A percentile compares a stretch with the other conserved stretches of the same genome.
phyloP scores from a whole-genome alignment of 2,797 vertebrate species.

The Hapalemur alaotrensis region DNA sequence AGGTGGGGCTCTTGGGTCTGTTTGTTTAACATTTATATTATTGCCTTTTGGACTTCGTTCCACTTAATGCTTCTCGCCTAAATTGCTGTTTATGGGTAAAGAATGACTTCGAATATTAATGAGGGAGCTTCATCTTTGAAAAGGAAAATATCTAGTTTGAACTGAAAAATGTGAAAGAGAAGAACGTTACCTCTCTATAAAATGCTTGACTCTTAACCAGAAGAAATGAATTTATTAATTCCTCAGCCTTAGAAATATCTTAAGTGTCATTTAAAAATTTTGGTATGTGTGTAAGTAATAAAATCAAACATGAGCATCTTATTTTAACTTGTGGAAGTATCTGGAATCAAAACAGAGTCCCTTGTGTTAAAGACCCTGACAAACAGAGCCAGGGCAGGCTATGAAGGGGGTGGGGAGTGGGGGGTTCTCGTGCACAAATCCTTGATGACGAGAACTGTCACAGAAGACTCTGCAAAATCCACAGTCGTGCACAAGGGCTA shows the following conservation, averaged over 20 bases:
- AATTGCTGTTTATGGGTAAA: neutral
- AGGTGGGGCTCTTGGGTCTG: neutral
- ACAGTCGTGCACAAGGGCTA: neutral
- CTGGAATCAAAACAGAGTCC: neutral
- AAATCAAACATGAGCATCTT: neutral
- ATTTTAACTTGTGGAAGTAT: neutral
- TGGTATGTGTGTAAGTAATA: neutral
- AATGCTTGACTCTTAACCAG: neutral
- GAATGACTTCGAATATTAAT: neutral
- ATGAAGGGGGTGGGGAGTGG: neutral
- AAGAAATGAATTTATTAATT: neutral
- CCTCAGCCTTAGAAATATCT: too few relatives aligned
- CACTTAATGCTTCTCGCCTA: neutral
- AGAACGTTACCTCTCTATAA: neutral
- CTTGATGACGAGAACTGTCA: neutral
- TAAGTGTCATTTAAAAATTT: neutral
- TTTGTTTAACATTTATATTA: neutral
- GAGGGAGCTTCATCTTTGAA: neutral
- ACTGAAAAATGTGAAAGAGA: neutral
- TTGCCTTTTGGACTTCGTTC: neutral
- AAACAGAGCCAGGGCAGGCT: too few relatives aligned
- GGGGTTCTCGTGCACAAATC: too few relatives aligned
- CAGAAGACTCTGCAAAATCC: neutral
- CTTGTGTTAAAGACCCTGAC: neutral
- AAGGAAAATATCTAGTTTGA: neutral